Base-by-base conservation (phyloP, 2,113 vertebrate genomes). In the Anolis carolinensis region DNA sequence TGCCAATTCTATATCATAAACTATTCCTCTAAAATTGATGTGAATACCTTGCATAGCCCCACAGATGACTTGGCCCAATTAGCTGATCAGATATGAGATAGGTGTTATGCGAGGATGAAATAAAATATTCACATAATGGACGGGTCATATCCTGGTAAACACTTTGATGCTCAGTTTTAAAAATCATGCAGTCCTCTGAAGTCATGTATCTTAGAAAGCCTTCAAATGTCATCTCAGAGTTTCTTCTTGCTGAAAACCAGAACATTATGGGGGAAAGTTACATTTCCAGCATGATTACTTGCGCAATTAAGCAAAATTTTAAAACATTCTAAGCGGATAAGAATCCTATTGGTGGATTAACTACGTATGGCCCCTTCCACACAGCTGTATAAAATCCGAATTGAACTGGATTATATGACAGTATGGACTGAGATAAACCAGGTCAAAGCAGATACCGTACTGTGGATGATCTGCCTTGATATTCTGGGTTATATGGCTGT, bases 21-120 rank as follows among this genome's bases (percentile, higher is more conserved):
- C 30, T 48, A 50, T 48, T 50, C 2, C 23, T 62, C 14, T 50
- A 52, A 83, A 13, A 0, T 78, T 1, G 63, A 59, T 88, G 2
- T 25, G 89, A 93, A 89, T 97, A 97, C 97, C 96, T 97, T 93
- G 79, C 63, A 87, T 97, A 97, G 85, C 95, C 96, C 95, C 93
- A 96, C 39, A 96, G 84, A 82, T 96, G 88, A 90, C 97, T 97
- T 87, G 93, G 93, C 21, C 96, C 97, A 83, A 96, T 0, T 3
- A 98, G 81, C 55, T 98, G 97, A 83, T 97, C 96, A 73, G 96
- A 94, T 80, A 95, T 84, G 93, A 98, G 94, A 93, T 98, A 98
- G 13, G 97, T 98, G 90, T 98, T 98, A 94, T 99, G 98, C 76
- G 98, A 98, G 52, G 96, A 94, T 82, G 97, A 98, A 94, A 98